Evolutionary conservation across 2,797 vertebrate genomes (phyloP), one percentile per base, ranked within the genome.

Genomic region (Forpus xanthops): DNA sequence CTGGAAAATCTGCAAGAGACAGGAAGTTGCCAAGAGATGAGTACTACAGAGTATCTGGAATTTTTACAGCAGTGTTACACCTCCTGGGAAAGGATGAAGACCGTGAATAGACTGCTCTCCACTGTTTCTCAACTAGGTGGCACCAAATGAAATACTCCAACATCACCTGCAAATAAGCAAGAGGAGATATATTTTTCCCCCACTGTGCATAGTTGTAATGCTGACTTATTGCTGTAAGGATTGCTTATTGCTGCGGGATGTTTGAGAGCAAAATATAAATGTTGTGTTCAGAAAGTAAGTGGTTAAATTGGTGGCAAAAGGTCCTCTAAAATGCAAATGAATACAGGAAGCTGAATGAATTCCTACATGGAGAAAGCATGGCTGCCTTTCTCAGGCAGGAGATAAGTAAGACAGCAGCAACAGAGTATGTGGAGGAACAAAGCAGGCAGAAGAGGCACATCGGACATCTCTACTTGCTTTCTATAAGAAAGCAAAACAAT

Each of bases 101-200:
- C 44, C 18, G 4, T 15, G 35, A 66, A 12, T 14, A 56, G 25
- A 27, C 23, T 18, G 94, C 68, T n/a, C 77, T 85, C 37, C 42
- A 37, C 82, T n/a, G 28, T 74, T 89, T 85, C 52, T 87, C 95
- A 14, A 4, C 93, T 87, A 94, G 93, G 65, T 87, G 96, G 89
- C 95, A 95, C 82, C 68, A 95, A 87, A 76, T 3, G 21, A 87
- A 89, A 92, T 14, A 27, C 33, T 56, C 72, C 42, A 39, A 8
- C 18, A 33, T 37, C 12, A 37, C 15, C 56, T 16, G 23, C 39
- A 67, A 66, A 41, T 24, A 49, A 37, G 50, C 35, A 28, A 37
- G 41, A 73, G 11, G 33, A 66, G 33, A 5, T 27, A 12, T 5
- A 2, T 64, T 49, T 68, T 41, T 23, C 2, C 44, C 41, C 18